phyloP scores from a whole-genome alignment of 2,797 vertebrate genomes.

The Hydrolagus colliei region DNA sequence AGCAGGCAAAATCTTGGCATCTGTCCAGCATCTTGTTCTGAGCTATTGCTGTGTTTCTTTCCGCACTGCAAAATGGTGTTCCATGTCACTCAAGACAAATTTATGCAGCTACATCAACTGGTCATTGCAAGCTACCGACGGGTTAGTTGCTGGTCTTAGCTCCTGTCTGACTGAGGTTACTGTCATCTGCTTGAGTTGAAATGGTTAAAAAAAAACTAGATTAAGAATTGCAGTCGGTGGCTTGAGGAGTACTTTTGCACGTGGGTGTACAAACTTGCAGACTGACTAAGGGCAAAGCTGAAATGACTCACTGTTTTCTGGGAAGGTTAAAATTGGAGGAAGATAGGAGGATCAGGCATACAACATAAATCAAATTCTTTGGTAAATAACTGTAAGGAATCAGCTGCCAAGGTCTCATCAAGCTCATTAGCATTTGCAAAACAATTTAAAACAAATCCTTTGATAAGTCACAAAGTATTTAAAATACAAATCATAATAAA shows the following conservation, averaged over 20 bases:
- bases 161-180: neutral
- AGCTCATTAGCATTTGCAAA: neutral
- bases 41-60: neutral
- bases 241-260: neutral
- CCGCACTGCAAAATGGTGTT: neutral
- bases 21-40: slow-evolving; percentile 35
- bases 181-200: neutral
- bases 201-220: neutral
- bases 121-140: neutral
- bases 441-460: neutral
- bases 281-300: slow-evolving; percentile 19
- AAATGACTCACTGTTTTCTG: slow-evolving; percentile 21
- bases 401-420: neutral
- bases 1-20: slow-evolving; percentile 35
- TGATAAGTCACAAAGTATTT: neutral
- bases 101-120: neutral
- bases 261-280: slow-evolving; percentile 16
- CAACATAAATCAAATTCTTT: slow-evolving; percentile 17
- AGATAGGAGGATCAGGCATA: slow-evolving; percentile 13
- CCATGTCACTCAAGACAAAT: neutral
- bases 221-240: neutral
- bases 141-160: too few relatives aligned
- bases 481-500: neutral
- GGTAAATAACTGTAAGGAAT: slow-evolving; percentile 16
- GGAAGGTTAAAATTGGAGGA: slow-evolving; percentile 30